phyloP scores from a whole-genome alignment of 2,113 vertebrate genomes.

The Daubentonia madagascariensis region DNA sequence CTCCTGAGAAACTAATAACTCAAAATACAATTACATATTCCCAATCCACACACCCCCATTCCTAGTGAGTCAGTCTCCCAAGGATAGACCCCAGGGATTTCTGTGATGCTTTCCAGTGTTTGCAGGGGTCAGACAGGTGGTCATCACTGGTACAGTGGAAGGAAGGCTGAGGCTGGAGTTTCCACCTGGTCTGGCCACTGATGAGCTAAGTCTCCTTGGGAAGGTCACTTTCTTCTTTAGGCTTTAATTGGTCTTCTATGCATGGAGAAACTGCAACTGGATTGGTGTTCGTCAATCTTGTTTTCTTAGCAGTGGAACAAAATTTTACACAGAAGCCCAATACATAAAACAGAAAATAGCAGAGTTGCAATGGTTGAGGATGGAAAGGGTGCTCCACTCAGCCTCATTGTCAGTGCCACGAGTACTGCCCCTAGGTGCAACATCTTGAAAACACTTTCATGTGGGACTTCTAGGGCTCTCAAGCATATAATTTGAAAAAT shows the following conservation, averaged over 20 bases:
- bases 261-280: not conserved
- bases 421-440: not conserved
- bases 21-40: not conserved
- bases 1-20: not conserved
- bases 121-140: not conserved
- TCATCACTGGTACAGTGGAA: not conserved
- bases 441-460: not conserved
- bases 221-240: not conserved
- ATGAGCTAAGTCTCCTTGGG: not conserved
- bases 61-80: not conserved
- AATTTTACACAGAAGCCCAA: not conserved
- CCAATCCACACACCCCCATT: not conserved
- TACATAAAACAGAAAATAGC: not conserved
- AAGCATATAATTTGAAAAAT: not conserved
- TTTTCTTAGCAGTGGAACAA: not conserved
- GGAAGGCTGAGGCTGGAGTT: not conserved
- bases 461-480: not conserved
- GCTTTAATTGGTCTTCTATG: not conserved
- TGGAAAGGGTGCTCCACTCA: not conserved
- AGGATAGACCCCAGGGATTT: not conserved
- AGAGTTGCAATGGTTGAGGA: not conserved
- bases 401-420: not conserved
- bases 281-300: not conserved
- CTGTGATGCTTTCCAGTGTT: not conserved
- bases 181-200: not conserved